Percentiles rank a stretch among this genome's conserved stretches.
phyloP scores from a whole-genome alignment of 2,113 vertebrate genomes.

The Parotia lawesii region DNA sequence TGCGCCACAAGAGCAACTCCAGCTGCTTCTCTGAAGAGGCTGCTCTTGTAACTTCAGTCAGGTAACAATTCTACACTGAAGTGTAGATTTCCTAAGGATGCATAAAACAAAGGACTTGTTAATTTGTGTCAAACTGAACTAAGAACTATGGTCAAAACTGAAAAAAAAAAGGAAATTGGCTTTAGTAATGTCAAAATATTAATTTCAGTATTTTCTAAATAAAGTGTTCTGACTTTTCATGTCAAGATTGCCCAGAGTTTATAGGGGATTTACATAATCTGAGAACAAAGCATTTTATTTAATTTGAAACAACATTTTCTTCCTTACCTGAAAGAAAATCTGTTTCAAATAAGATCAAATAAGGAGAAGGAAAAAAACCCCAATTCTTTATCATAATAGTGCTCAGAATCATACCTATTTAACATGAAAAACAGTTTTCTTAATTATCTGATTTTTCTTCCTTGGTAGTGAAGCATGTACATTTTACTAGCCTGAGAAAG shows the following conservation, averaged over 20 bases:
- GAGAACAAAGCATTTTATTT: neutral
- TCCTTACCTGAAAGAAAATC: neutral
- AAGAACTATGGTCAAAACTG: neutral
- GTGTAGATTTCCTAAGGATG: neutral
- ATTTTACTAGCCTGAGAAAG: neutral
- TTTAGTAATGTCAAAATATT: neutral
- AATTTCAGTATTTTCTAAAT: neutral
- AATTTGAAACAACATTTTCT: neutral
- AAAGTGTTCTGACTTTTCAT: neutral
- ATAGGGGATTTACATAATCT: neutral
- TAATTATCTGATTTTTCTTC: neutral
- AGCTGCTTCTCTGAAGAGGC: neutral
- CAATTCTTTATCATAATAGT: neutral
- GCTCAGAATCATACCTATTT: neutral
- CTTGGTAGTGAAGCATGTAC: neutral
- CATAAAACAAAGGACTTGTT: neutral
- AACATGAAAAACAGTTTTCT: neutral
- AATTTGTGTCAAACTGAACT: neutral
- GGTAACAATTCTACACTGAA: neutral
- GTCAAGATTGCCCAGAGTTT: neutral
- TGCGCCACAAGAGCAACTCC: neutral
- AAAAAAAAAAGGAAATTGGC: rapidly evolving
- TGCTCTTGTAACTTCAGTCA: neutral
- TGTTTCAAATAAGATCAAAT: neutral
- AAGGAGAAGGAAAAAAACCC: rapidly evolving